Evolutionary conservation across 1,140 invertebrate species (phyloP).

Genomic region (Drosophila seguyi): DNA sequence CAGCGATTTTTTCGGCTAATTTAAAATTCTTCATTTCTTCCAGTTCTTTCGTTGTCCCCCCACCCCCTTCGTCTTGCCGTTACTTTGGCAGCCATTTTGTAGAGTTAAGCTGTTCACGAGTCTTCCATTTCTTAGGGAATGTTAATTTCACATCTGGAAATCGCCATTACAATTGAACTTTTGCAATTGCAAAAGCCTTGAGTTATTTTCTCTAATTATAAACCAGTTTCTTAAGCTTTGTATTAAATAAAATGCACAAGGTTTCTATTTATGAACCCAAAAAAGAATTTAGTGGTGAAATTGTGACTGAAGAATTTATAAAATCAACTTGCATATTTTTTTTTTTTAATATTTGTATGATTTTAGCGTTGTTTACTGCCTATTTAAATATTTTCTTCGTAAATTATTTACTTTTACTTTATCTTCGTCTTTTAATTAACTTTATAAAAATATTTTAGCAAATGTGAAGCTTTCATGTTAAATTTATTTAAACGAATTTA

Average conservation of each 20-base stretch:
- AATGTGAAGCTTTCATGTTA: no score
- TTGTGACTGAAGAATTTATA: background rate
- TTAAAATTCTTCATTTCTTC: constrained; percentile 31
- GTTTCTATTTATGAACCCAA: no score
- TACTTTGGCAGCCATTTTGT: constrained; percentile 28
- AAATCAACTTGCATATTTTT: no score
- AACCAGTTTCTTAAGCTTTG: background rate
- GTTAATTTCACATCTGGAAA: background rate
- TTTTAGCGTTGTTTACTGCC: no score
- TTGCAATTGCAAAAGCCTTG: constrained; percentile 4
- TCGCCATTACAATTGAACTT: constrained; percentile 1
- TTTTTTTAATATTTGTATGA: no score
- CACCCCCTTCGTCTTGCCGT: background rate
- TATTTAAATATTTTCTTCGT: no score
- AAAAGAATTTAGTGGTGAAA: background rate
- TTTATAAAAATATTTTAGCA: no score
- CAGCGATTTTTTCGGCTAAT: constrained; percentile 19
- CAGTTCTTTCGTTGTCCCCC: constrained; percentile 2
- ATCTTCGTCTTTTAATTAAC: no score
- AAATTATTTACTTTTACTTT: no score
- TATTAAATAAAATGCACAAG: background rate
- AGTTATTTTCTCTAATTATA: no score
- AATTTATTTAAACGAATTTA: no score
- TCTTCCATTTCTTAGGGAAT: background rate
- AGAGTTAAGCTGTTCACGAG: constrained; percentile 4